Evolutionary conservation across 2,888 invertebrate genomes (phyloP).

Genomic region (Chaetoderma sp.): DNA sequence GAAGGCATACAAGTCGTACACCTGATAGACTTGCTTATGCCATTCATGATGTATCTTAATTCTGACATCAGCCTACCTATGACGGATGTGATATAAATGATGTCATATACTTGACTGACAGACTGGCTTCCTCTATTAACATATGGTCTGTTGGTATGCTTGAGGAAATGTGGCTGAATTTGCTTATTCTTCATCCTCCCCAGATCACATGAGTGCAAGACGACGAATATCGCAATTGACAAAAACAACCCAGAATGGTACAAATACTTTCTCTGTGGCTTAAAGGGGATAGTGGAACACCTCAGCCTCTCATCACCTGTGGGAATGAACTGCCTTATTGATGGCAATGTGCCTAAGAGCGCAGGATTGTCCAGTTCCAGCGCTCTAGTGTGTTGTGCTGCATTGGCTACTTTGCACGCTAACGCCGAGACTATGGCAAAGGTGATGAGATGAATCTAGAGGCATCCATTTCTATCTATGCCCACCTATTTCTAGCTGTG

Average conservation of each 20-base stretch:
- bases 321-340: conserved; percentile 82
- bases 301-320: conserved; percentile 27
- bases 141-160: no score
- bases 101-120: no score
- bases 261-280: conserved; percentile 93
- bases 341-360: conserved; percentile 90
- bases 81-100: no score
- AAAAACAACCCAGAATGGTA: conserved; percentile 79
- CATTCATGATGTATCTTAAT: no score
- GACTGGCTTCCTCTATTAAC: no score
- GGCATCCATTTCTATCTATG: no score
- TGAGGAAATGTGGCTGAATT: no score
- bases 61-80: no score
- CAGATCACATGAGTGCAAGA: conserved; percentile 49
- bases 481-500: no score
- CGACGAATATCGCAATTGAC: conserved; percentile 53
- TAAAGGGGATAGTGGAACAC: conserved; percentile 84
- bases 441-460: conserved; percentile 40
- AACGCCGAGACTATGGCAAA: conserved; percentile 68
- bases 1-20: no score
- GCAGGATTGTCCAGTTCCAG: conserved; percentile 98
- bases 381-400: conserved; percentile 94
- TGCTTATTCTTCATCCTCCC: no score
- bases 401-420: conserved; percentile 81
- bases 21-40: no score